Base-by-base conservation (phyloP, 2,888 invertebrate species). In the Melanargia galathea region DNA sequence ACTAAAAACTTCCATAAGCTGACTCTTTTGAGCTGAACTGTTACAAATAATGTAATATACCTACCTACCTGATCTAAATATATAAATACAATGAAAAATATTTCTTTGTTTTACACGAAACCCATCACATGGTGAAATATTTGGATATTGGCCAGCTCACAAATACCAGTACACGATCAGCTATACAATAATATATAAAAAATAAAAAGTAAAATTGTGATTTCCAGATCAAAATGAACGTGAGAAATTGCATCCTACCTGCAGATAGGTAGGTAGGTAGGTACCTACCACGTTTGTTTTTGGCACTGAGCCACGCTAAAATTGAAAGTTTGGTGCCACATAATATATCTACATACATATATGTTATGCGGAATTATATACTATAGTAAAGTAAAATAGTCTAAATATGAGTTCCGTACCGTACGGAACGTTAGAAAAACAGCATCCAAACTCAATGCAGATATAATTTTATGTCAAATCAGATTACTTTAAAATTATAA, bases 251-350 rank as follows among this genome's bases (percentile, higher is more conserved):
- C 18, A 16, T 18, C 43, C 4, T 18, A 18, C 2, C 7, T 43
- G 43, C 18, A 6, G 43, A 20, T 46, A 46, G 45, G 45, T 45
- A 45, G 4, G 4, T n/a, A n/a, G n/a, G n/a, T n/a, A n/a, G n/a
- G 43, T 45, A 46, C 13, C 35, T 55, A 45, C 30, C 52, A 55
- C 22, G 43, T 59, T 35, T 8, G 46, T 26, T 38, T 49, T 55
- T 66, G 66, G 66, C 64, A 64, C 49, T n/a, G 4, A 8, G 66
- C 66, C 66, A 66, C 55, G 56, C 54, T 45, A 59, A 62, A 59
- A 57, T 55, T 52, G 59, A 52, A 24, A 56, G 22, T 57, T 60
- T 60, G 46, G 38, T 51, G 10, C 6, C 40, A 26, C 38, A 35
- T 38, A 48, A 24, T 62, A 49, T 45, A n/a, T n/a, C n/a, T n/a